These are phyloP conservation scores for Operophtera brumata DNA, from an alignment of 2,888 invertebrate genomes.

Conservation along the genomic window DNA sequence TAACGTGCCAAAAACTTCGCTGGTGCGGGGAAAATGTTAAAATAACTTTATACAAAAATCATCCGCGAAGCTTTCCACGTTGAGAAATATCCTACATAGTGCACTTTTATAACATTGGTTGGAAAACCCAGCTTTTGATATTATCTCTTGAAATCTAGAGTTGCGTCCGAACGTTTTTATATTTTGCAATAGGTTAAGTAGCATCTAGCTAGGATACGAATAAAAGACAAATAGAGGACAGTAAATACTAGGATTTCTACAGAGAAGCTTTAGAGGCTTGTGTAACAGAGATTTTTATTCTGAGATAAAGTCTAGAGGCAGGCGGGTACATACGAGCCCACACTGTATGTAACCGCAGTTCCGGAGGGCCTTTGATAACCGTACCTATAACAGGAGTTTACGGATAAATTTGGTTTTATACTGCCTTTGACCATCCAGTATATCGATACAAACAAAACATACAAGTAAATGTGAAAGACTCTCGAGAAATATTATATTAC, in stretches of 20 bases:
- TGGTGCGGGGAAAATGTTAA: slow-evolving; percentile 15
- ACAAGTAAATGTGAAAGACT: too few species aligned
- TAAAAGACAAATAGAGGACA: slow-evolving; percentile 1
- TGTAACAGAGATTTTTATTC: slow-evolving; percentile 6
- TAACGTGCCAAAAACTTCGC: slow-evolving; percentile 23
- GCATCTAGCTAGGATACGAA: background rate
- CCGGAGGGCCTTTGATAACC: background rate
- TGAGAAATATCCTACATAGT: slow-evolving; percentile 18
- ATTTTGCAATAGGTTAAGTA: background rate
- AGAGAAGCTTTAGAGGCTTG: slow-evolving; percentile 7
- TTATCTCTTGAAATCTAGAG: background rate
- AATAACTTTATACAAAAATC: slow-evolving; percentile 25
- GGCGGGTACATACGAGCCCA: background rate
- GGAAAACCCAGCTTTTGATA: slow-evolving; percentile 5
- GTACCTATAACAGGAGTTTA: slow-evolving; percentile 3
- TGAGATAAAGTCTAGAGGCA: slow-evolving; percentile 2
- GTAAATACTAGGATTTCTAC: slow-evolving; percentile 4
- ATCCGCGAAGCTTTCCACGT: slow-evolving; percentile 18
- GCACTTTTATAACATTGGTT: slow-evolving; percentile 11
- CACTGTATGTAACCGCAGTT: slow-evolving; percentile 1
- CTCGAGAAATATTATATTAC: too few species aligned
- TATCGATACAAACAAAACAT: too few species aligned
- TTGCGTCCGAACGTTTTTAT: background rate
- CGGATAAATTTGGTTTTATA: slow-evolving; percentile 1
- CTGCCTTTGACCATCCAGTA: background rate